Evolutionary conservation across 2,888 invertebrate species (phyloP), one percentile per base, ranked within the genome.

Genomic region (Uropetala carovei): DNA sequence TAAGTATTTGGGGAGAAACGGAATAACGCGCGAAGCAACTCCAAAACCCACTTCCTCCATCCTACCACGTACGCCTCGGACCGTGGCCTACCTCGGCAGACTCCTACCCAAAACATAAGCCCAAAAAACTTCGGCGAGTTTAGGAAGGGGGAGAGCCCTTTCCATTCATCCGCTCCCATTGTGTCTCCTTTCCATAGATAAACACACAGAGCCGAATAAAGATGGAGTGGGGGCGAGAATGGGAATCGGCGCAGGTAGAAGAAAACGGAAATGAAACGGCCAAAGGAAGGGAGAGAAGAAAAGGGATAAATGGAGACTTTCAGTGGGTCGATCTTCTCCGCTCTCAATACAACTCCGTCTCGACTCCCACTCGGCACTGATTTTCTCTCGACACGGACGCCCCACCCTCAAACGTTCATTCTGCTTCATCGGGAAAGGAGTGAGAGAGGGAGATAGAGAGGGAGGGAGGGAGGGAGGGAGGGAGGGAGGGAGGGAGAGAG

Each of bases 81-180:
- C 43, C 43, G 43, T 43, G 43, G 43, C 1, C 43, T 43, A 43
- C 43, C 43, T 43, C 1, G 43, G 3, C 5, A 5, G 3, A 43
- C 43, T 43, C 43, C 43, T 43, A 43, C 43, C 43, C 43, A 43
- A 43, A 43, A 1, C 5, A 43, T 43, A 43, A 43, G 43, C 5
- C 43, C 43, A 43, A 43, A 43, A 43, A 43, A 43, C 43, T 43
- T 43, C 43, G 43, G 43, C 43, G 43, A 43, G 43, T 43, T 43
- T 43, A 43, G 43, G 43, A 5, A 75, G 75, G 22, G 75, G 27
- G 75, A 75, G 27, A 27, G n/a, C n/a, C 22, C 22, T 75, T 27
- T 75, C 75, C 75, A 75, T 75, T 75, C 75, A 75, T 75, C 75
- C 75, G 75, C 75, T 75, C 27, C 75, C 75, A 75, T 75, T 75